Evolutionary conservation across 1,140 invertebrate species (phyloP), one percentile per base, ranked within the genome.

Genomic region (Gryon sp.): DNA sequence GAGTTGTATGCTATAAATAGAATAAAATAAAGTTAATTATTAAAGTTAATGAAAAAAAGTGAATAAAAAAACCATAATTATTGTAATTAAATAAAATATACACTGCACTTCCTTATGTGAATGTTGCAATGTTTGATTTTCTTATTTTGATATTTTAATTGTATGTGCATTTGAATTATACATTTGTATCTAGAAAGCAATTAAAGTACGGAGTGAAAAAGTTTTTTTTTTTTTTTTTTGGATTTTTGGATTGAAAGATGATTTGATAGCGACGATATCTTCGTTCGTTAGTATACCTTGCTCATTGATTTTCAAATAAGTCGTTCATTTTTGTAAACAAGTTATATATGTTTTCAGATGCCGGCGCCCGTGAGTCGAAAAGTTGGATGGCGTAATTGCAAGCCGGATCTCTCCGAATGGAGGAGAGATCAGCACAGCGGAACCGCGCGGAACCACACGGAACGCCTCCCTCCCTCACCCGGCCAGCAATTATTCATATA

Each of bases 361-460:
- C 59, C 41, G 40, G 55, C 74, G 65, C 45, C 34, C 55, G 62
- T 66, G 26, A 66, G 53, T 74, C 59, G 69, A 74, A 63, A 60
- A 76, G 45, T 28, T 66, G 78, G 59, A 66, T 74, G 70, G 69
- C 72, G 63, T 70, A 77, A 80, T 80, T 73, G 63, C 57, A 45
- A 69, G 74, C 74, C 68, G 74, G 69, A 74, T 75, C 57, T 80
- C 72, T 70, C 60, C 69, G 74, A 57, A 52, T 53, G 52, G 66
- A 34, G 46, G 36, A 65, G 73, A 52, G 74, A 69, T 57, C 63
- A 76, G 43, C 73, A 68, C 65, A 55, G 74, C 69, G 74, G 69
- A 74, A 80, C 77, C 73, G 73, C 77, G 78, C 77, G 77, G 77
- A 79, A 79, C 77, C 73, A 73, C 57, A 70, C 55, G 78, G 78